Base-by-base conservation (phyloP, 2,113 vertebrate species). In the Centropus bengalensis region DNA sequence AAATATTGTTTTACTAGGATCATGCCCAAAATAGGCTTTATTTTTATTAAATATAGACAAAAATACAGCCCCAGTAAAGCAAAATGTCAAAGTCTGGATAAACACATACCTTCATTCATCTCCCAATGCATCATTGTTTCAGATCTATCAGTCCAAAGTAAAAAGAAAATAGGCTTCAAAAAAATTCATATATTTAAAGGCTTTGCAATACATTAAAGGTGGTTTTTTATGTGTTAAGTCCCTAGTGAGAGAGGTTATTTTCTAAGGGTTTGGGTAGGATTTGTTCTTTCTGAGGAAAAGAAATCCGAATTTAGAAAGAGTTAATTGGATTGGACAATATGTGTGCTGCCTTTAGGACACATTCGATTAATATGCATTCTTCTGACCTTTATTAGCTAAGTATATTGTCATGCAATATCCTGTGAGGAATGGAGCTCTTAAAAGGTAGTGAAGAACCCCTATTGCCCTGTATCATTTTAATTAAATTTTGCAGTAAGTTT, bases 361-460 rank as follows among this genome's bases (percentile, higher is more conserved):
- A 21, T 86, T 80, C 36, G 83, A 38, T 70, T 80, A 73, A 66
- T 80, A 71, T 51, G 32, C 51, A 77, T 78, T 90, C 22, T 81
- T 93, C 60, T 94, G 76, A 86, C 52, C 32, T 78, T 90, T 88
- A 32, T 93, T 90, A 86, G 24, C 20, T 77, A 86, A 94, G 60
- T 80, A 76, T 70, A 55, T 80, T 88, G 54, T 89, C 74, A 77
- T 75, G 67, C 47, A 81, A 90, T 83, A 77, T 74, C 60, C 60
- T 84, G 47, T 62, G 47, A 88, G 80, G 21, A 17, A 88, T 67
- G 49, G 51, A 83, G 52, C 63, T 91, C 32, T 78, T 73, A 40
- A 70, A 88, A 74, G 32, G 42, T 67, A 92, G 79, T 52, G 38
- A 93, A 86, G 59, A 75, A 23, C 59, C 49, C 88, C 45, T 74